Conservation (phyloP, 2,113 vertebrate species). For the Prietella phreatophila region DNA sequence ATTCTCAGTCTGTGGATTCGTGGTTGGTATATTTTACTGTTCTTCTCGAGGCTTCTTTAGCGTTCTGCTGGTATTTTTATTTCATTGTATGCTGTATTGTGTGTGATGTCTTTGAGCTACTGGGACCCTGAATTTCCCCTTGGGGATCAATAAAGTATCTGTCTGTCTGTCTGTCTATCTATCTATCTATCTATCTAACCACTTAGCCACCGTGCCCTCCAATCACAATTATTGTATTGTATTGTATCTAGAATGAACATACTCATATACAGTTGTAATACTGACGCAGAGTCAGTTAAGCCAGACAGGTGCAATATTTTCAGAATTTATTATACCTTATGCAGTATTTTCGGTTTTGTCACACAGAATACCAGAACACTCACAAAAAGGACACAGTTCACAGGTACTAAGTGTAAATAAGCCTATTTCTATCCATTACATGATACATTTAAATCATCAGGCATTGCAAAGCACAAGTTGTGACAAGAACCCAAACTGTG, state of each 20-base stretch:
- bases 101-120: too few relatives aligned
- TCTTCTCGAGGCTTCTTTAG: too few relatives aligned
- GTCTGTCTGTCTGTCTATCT: too few relatives aligned
- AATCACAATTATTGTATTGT: too few relatives aligned
- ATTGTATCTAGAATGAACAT: not conserved
- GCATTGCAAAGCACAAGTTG: slow-evolving; percentile 12
- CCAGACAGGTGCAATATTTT: not conserved
- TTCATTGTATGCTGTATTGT: too few relatives aligned
- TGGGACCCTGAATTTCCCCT: too few relatives aligned
- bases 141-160: too few relatives aligned
- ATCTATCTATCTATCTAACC: too few relatives aligned
- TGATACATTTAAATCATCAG: slow-evolving; percentile 12
- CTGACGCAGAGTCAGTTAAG: not conserved
- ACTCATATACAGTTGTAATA: not conserved
- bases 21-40: too few relatives aligned
- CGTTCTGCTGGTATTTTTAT: too few relatives aligned
- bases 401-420: not conserved
- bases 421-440: not conserved
- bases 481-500: slow-evolving; percentile 6
- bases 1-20: too few relatives aligned
- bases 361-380: not conserved
- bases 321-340: not conserved
- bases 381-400: not conserved
- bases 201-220: too few relatives aligned
- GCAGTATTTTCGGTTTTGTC: not conserved